Base-by-base conservation (phyloP, 2,888 invertebrate genomes). In the Xylocampa areola region DNA sequence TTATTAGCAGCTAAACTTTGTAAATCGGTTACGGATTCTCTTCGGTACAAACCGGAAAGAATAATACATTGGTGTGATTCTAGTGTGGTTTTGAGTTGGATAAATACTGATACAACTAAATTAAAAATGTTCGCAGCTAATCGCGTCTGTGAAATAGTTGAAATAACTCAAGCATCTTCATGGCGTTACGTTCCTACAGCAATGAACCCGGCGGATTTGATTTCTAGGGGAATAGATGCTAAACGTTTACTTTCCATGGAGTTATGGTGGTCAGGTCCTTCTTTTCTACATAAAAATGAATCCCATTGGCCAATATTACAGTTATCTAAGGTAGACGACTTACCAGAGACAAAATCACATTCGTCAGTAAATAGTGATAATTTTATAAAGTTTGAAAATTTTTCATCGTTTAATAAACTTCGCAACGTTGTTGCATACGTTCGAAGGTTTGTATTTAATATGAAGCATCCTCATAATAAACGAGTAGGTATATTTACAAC, bases 21-120 rank as follows among this genome's bases (percentile, higher is more conserved):
- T 16, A 54, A 48, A 19, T 32, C 53, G 6, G 68, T 73, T 0
- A 11, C 29, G 7, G 54, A 57, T 1, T 45, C 67, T 0, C 29
- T 76, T 3, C 45, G 68, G 35, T 47, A 37, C 35, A 16, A 13
- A 8, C 54, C 58, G 10, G 19, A 14, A 5, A 39, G 44, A 1
- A 37, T 64, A 7, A n/a, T 66, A 0, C 54, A 68, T 21, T 79
- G 76, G 76, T 68, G 69, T 17, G 63, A 74, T 30, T 79, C 79
- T 0, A 77, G 61, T 35, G 61, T 72, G 0, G 74, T 74, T 7
- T 40, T 77, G 4, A 43, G 65, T 8, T 77, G 77, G 77, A 47
- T 77, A 29, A 67, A 60, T 13, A 30, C 50, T 35, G 57, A 60
- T 45, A 16, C 52, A 5, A 32, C 52, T 19, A 67, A 64, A 39